phyloP scores from a whole-genome alignment of 1,140 invertebrate genomes.

The Physella acuta region DNA sequence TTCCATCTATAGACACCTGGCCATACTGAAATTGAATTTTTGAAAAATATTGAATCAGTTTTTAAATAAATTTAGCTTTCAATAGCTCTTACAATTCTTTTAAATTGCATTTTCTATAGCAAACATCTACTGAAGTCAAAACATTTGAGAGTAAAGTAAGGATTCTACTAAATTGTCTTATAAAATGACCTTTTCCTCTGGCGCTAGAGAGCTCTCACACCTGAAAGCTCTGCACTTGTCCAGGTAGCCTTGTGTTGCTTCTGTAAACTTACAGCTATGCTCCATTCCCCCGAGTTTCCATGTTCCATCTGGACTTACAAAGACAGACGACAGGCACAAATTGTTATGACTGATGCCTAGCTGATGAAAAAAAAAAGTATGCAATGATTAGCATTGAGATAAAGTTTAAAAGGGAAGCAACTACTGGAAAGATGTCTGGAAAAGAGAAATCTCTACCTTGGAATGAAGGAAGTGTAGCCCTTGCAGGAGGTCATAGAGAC shows the following conservation, averaged over 20 bases:
- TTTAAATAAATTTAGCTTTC: no score
- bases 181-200: slow-evolving; percentile 67
- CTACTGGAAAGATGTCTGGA: no score
- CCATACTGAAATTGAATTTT: slow-evolving; percentile 53
- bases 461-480: slow-evolving; percentile 51
- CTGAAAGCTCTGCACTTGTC: slow-evolving; percentile 71
- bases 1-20: slow-evolving; percentile 44
- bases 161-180: no score
- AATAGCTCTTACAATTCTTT: no score
- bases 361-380: slow-evolving; percentile 66
- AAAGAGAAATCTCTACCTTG: slow-evolving; percentile 36
- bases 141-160: no score
- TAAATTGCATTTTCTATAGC: no score
- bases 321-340: slow-evolving; percentile 76
- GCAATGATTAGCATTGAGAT: no score
- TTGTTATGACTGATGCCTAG: slow-evolving; percentile 74
- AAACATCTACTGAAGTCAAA: no score
- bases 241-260: slow-evolving; percentile 70
- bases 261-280: slow-evolving; percentile 70
- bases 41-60: no score
- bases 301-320: slow-evolving; percentile 75
- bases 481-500: slow-evolving; percentile 44
- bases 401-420: no score
- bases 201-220: slow-evolving; percentile 71
- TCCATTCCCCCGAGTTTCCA: slow-evolving; percentile 84